Conservation (phyloP, 2,797 vertebrate species). For the Botia almorhae region DNA sequence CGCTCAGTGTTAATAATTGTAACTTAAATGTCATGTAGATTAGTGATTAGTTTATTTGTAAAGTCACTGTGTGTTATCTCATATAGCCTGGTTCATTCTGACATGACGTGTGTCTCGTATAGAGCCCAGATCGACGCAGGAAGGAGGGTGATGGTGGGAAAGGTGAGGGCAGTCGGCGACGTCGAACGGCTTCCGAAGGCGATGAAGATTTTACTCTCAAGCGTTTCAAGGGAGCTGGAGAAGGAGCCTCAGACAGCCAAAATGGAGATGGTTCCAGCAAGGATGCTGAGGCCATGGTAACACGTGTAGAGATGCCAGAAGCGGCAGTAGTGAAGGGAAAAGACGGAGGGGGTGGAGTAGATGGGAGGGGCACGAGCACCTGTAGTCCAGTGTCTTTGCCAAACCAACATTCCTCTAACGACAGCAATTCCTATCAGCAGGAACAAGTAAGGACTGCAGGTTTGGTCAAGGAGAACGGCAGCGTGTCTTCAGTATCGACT, state of each 20-base stretch:
- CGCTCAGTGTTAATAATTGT: too few species aligned
- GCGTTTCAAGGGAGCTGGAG: conserved; percentile 89
- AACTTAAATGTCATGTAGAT: too few species aligned
- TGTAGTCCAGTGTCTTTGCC: conserved; percentile 65
- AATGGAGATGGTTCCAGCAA: conserved; percentile 82
- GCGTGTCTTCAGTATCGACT: conserved; percentile 77
- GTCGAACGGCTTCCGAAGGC: conserved; percentile 88
- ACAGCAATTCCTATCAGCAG: conserved; percentile 74
- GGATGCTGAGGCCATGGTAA: conserved; percentile 78
- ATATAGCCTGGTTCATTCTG: background rate
- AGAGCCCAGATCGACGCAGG: conserved; percentile 62
- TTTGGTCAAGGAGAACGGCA: conserved; percentile 95
- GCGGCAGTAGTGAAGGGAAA: conserved; percentile 67
- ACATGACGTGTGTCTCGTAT: background rate
- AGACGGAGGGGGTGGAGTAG: conserved; percentile 67
- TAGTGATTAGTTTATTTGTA: background rate
- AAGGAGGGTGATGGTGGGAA: conserved; percentile 79
- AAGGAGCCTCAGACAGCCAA: conserved; percentile 72
- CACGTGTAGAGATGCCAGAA: conserved; percentile 74
- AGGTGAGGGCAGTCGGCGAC: conserved; percentile 84
- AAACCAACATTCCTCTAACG: conserved; percentile 62
- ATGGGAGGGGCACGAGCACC: conserved; percentile 73
- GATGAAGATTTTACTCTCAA: conserved; percentile 92
- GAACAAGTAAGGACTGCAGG: conserved; percentile 76
- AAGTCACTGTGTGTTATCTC: background rate